Conservation (phyloP, 2,113 vertebrate genomes). For the Gorsachius goisagi region DNA sequence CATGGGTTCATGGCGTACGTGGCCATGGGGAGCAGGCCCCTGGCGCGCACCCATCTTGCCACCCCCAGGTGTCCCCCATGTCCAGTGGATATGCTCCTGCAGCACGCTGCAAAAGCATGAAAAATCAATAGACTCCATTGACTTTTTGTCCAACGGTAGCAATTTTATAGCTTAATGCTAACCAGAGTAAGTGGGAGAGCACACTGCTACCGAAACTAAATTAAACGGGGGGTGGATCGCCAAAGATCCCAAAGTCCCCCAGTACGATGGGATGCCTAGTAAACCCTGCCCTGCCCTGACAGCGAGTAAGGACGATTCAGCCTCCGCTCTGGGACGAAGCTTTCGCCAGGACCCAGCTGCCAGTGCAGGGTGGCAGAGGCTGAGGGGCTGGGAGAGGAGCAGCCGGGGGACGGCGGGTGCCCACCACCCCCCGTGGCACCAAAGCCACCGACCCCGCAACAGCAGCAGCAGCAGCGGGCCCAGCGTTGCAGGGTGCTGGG, state of each 20-base stretch:
- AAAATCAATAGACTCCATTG: conserved; percentile 13
- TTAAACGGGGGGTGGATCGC: background rate
- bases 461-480: background rate
- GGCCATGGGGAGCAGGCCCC: rapidly evolving
- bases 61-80: background rate
- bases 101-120: background rate
- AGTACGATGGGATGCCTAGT: rapidly evolving
- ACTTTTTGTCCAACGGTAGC: background rate
- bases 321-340: background rate
- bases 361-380: background rate
- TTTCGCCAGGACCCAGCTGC: rapidly evolving
- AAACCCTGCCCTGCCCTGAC: background rate
- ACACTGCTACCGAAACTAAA: background rate
- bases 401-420: rapidly evolving
- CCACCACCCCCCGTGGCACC: background rate
- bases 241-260: background rate
- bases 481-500: rapidly evolving
- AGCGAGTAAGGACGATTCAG: background rate
- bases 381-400: background rate
- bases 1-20: rapidly evolving
- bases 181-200: background rate
- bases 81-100: background rate
- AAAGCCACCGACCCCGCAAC: background rate
- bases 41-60: background rate
- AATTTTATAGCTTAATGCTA: background rate